Conservation (phyloP, 1,140 invertebrate genomes). For the Harpegnathos saltator region DNA sequence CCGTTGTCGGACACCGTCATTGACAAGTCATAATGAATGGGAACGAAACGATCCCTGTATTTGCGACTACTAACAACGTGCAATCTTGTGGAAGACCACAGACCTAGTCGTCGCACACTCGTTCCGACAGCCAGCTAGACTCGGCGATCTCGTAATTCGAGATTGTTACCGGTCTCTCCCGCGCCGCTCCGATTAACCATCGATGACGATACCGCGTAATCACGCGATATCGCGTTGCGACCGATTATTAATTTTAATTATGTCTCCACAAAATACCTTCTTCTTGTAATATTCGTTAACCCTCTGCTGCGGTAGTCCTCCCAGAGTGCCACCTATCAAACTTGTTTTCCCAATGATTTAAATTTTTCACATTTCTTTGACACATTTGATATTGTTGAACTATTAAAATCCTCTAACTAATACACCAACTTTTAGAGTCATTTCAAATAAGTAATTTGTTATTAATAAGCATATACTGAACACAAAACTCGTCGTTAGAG, state of each 20-base stretch:
- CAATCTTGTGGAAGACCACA: constrained; percentile 80
- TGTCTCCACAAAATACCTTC: neutral
- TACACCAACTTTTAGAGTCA: too few species aligned
- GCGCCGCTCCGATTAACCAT: neutral
- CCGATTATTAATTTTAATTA: constrained; percentile 19
- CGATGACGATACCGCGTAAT: constrained; percentile 20
- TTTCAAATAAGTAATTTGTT: too few species aligned
- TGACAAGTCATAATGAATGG: constrained; percentile 72
- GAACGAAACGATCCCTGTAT: constrained; percentile 41
- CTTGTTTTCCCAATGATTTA: too few species aligned
- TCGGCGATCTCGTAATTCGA: constrained; percentile 68
- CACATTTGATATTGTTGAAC: too few species aligned
- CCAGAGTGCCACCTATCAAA: too few species aligned
- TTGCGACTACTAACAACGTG: constrained; percentile 68
- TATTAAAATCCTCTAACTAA: too few species aligned
- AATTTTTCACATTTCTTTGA: too few species aligned
- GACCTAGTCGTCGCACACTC: constrained; percentile 31
- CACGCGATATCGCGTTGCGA: neutral
- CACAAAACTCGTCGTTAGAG: too few species aligned
- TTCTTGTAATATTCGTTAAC: too few species aligned
- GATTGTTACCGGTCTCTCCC: constrained; percentile 41
- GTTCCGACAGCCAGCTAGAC: constrained; percentile 3
- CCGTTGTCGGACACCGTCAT: constrained; percentile 63
- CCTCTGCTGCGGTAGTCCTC: too few species aligned
- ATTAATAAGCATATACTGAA: too few species aligned